These are phyloP conservation scores for Cerceris ruficornis DNA, from an alignment of 2,888 invertebrate genomes.

Conservation along the genomic window DNA sequence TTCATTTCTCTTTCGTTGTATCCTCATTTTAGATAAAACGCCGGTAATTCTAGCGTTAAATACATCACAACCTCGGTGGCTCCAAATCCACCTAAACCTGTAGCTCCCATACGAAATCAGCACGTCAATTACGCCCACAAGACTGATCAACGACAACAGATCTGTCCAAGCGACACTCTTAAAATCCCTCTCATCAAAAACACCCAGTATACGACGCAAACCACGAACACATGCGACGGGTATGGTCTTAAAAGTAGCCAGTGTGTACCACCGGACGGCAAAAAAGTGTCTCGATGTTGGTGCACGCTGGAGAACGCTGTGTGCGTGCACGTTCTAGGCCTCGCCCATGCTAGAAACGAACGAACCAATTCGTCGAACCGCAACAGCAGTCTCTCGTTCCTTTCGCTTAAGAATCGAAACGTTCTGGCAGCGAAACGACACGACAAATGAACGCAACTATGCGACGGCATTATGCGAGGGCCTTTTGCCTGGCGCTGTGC, in stretches of 20 bases:
- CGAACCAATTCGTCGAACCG: constrained; percentile 65
- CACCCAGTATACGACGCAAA: constrained; percentile 18
- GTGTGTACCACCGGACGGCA: constrained; percentile 23
- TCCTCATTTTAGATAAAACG: no score
- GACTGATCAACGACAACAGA: not conserved
- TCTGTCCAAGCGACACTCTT: not conserved
- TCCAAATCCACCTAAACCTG: no score
- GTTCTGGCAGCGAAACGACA: constrained; percentile 25
- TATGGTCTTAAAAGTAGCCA: constrained; percentile 53
- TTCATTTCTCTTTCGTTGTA: no score
- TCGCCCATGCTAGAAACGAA: constrained; percentile 58
- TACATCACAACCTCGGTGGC: no score
- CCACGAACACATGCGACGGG: constrained; percentile 36
- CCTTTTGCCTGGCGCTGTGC: not conserved
- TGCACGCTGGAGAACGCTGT: not conserved
- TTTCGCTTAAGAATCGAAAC: constrained; percentile 56
- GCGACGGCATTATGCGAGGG: constrained; percentile 8
- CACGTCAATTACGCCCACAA: not conserved
- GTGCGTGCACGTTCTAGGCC: constrained; percentile 44
- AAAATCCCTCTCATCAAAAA: constrained; percentile 13
- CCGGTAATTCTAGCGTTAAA: no score
- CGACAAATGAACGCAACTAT: constrained; percentile 29
- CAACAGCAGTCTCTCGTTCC: constrained; percentile 47
- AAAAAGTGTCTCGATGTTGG: constrained; percentile 38
- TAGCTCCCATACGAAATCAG: not conserved